These are phyloP conservation scores for Reinhardtius hippoglossoides DNA, from an alignment of 2,113 vertebrate species.

Conservation along the genomic window DNA sequence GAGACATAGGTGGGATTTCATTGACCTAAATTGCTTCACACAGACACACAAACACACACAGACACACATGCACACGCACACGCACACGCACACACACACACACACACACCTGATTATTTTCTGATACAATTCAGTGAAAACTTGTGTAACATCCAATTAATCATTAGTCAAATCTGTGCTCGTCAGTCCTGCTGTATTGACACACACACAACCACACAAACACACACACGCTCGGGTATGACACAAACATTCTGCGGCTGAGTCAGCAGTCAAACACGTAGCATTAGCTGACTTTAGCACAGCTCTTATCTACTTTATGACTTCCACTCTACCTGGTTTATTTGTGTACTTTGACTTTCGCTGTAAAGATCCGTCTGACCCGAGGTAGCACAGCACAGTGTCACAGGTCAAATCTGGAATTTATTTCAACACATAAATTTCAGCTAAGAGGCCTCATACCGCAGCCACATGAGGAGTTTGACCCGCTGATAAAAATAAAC, in stretches of 20 bases:
- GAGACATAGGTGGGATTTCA: constrained; percentile 41
- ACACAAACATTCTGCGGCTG: no score
- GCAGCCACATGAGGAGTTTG: constrained; percentile 39
- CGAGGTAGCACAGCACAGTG: constrained; percentile 4
- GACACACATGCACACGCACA: background rate
- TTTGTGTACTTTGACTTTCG: constrained; percentile 80
- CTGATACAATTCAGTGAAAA: background rate
- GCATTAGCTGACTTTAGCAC: constrained; percentile 32
- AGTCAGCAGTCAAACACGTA: no score
- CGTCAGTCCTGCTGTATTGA: background rate
- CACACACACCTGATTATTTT: background rate
- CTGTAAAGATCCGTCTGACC: constrained; percentile 54
- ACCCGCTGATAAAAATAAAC: constrained; percentile 45
- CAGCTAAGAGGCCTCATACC: constrained; percentile 10
- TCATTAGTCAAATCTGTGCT: constrained; percentile 39
- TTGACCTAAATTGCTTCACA: constrained; percentile 14
- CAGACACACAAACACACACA: background rate
- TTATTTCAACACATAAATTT: constrained; percentile 57
- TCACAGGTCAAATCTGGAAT: constrained; percentile 71
- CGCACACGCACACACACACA: background rate
- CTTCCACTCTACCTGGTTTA: constrained; percentile 72
- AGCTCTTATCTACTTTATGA: constrained; percentile 75
- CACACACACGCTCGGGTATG: background rate
- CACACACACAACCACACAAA: constrained; percentile 1
- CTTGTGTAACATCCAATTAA: constrained; percentile 40